Conservation (phyloP, 2,888 invertebrate species). For the Exephanes ischioxanthus region DNA sequence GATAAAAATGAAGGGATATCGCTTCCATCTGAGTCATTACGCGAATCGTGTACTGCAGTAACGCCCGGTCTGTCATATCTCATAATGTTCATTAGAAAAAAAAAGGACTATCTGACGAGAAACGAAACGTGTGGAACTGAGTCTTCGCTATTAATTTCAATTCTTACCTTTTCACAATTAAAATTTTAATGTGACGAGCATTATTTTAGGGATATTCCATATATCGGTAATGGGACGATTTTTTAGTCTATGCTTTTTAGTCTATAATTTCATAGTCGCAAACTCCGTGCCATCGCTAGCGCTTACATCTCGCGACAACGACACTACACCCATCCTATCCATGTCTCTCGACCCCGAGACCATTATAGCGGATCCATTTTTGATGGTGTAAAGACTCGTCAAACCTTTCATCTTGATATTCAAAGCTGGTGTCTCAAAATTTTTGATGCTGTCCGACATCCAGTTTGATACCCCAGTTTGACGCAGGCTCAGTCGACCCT, state of each 20-base stretch:
- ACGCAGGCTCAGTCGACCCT: constrained; percentile 23
- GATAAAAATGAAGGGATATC: too few relatives aligned
- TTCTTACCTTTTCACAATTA: too few relatives aligned
- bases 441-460: neutral
- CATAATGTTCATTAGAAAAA: too few relatives aligned
- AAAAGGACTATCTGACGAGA: too few relatives aligned
- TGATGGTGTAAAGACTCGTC: neutral
- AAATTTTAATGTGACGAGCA: too few relatives aligned
- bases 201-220: neutral
- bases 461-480: neutral
- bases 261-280: constrained; percentile 36
- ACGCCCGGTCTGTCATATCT: too few relatives aligned
- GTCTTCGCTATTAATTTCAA: too few relatives aligned
- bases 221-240: neutral
- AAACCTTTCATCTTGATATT: too few relatives aligned
- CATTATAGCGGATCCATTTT: neutral
- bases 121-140: too few relatives aligned
- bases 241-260: neutral
- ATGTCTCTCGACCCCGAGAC: neutral
- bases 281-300: constrained; percentile 37
- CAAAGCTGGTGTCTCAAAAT: neutral
- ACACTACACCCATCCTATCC: constrained; percentile 2
- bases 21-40: too few relatives aligned
- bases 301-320: constrained; percentile 36
- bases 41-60: too few relatives aligned